These are phyloP conservation scores for Nanger granti DNA, from an alignment of 2,113 vertebrate species.

Conservation along the genomic window DNA sequence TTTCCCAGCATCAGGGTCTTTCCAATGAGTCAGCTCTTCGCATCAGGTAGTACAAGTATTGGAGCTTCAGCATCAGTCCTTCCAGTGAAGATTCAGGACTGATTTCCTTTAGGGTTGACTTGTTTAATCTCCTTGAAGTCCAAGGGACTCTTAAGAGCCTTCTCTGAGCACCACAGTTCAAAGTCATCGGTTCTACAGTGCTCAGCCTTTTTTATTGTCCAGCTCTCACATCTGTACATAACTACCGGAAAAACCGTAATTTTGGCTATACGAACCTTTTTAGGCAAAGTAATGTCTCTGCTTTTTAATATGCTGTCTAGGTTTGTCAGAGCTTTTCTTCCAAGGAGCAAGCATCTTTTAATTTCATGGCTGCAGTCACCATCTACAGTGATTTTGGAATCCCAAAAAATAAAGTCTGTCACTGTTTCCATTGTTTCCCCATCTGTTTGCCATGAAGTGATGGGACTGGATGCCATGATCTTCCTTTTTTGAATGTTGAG, in stretches of 20 bases:
- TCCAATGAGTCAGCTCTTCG: background rate
- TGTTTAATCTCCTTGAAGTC: background rate
- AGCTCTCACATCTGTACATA: background rate
- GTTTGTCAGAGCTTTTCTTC: background rate
- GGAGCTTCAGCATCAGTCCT: background rate
- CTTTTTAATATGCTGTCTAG: background rate
- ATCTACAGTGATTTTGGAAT: background rate
- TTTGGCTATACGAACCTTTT: background rate
- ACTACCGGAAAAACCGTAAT: rapidly evolving
- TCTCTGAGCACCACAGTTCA: background rate
- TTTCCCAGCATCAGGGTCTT: background rate
- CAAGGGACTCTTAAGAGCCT: background rate
- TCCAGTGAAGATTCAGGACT: background rate
- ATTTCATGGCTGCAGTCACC: background rate
- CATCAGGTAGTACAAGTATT: background rate
- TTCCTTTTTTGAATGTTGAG: background rate
- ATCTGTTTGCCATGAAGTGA: background rate
- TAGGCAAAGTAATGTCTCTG: background rate
- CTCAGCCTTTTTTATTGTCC: background rate
- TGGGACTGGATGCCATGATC: background rate
- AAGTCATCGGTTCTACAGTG: rapidly evolving
- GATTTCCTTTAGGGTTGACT: background rate
- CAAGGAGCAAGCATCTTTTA: background rate
- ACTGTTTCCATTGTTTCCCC: background rate
- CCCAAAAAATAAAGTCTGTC: background rate